These are phyloP conservation scores for Rhizoglyphus robini DNA, from an alignment of 1,140 invertebrate genomes.

Conservation along the genomic window DNA sequence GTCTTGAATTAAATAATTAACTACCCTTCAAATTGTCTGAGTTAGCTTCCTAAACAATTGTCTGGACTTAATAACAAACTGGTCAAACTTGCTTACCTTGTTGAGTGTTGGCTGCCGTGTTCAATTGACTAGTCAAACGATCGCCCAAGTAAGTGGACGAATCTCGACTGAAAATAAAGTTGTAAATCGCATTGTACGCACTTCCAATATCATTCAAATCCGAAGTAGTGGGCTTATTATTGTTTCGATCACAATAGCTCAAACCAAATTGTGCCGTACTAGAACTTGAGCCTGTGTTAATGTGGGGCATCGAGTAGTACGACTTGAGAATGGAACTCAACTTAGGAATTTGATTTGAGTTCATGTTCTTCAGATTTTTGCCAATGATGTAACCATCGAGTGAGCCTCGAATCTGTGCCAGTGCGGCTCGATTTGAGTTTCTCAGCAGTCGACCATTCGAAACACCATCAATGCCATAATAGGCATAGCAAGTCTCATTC, in stretches of 20 bases:
- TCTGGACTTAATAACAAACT: too few relatives aligned
- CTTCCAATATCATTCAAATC: background rate
- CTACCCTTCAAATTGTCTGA: too few relatives aligned
- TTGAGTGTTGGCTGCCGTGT: background rate
- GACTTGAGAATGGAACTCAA: constrained; percentile 20
- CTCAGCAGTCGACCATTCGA: background rate
- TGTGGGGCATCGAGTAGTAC: constrained; percentile 13
- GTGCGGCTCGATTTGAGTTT: constrained; percentile 4
- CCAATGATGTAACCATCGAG: constrained; percentile 23
- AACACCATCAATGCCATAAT: constrained; percentile 14
- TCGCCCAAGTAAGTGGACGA: background rate
- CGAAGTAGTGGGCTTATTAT: background rate
- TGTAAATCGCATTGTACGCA: background rate
- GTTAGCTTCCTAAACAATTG: too few relatives aligned
- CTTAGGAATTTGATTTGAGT: background rate
- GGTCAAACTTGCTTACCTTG: too few relatives aligned
- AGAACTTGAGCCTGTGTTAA: background rate
- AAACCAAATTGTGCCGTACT: background rate
- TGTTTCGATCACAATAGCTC: constrained; percentile 15
- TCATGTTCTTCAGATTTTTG: background rate
- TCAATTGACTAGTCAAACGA: background rate
- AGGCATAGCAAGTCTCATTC: background rate
- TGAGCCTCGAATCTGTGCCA: constrained; percentile 20
- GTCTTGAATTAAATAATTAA: too few relatives aligned
- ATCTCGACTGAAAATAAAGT: background rate